Evolutionary conservation across 2,888 invertebrate genomes (phyloP).

Genomic region (Lagria hirta): DNA sequence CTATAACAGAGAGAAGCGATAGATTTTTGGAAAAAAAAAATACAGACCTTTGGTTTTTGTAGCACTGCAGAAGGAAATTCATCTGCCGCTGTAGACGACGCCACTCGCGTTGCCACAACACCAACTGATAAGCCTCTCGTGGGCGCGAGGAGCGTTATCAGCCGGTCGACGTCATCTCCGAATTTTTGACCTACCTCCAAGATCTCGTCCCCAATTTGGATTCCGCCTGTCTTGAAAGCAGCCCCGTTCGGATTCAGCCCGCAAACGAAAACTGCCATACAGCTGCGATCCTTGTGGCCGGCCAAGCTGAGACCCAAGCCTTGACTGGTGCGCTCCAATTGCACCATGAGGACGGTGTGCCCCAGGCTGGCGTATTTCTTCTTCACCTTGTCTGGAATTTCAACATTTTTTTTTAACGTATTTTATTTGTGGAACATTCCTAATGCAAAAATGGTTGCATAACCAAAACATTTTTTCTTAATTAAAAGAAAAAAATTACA

Average conservation of each 20-base stretch:
- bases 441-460: no score
- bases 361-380: conserved; percentile 87
- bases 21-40: conserved; percentile 3
- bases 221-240: conserved; percentile 70
- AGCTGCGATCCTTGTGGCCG: conserved; percentile 89
- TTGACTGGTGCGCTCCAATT: conserved; percentile 71
- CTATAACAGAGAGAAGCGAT: conserved; percentile 57
- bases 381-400: conserved; percentile 82
- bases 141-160: conserved; percentile 3
- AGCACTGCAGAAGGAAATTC: conserved; percentile 43
- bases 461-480: no score
- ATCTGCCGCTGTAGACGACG: conserved; percentile 23
- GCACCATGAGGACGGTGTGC: conserved; percentile 69
- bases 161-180: background rate
- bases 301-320: conserved; percentile 90
- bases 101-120: background rate
- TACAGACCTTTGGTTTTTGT: conserved; percentile 45
- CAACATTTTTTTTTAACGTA: no score
- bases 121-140: background rate
- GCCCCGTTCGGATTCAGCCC: conserved; percentile 90
- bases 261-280: conserved; percentile 96
- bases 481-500: no score
- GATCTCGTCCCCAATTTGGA: conserved; percentile 92
- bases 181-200: conserved; percentile 83
- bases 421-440: no score